Base-by-base conservation (phyloP, 1,140 invertebrate species). In the Copidosoma floridanum region DNA sequence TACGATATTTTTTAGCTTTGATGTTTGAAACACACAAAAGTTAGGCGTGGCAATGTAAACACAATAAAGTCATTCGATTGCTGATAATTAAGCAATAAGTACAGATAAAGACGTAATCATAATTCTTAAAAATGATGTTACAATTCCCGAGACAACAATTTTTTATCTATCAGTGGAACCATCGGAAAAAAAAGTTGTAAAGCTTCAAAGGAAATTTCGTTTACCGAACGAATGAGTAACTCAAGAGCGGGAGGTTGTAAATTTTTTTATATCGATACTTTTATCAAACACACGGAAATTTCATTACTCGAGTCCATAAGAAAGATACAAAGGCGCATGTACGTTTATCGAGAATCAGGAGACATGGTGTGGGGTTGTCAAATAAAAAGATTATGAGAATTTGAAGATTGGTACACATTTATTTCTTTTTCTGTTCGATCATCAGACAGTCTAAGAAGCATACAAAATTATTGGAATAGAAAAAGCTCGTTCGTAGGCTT, bases 341-440 rank as follows among this genome's bases (percentile, higher is more conserved):
- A 26, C 21, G 2, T n/a, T n/a, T n/a, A n/a, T n/a, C n/a, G n/a
- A n/a, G n/a, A n/a, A n/a, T n/a, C n/a, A n/a, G n/a, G n/a, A n/a
- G 21, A 48, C 16, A 43, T 50, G 48, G 24, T 41, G n/a, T 41
- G 35, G 50, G 44, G 32, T 43, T 3, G 24, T n/a, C n/a, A 53
- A 61, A 65, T 54, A 47, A 57, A 65, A 62, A 51, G 26, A 20
- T 41, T 29, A 16, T n/a, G n/a, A 51, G 65, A 71, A 71, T 75
- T 76, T 72, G 73, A 73, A 75, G 75, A 77, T 78, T 77, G 73
- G 73, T 78, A 79, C 75, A 78, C 74, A 78, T 78, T 77, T 79
- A 79, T 79, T 78, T 77, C n/a, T n/a, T n/a, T 76, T 73, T 74
- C 71, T 74, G 71, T 77, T 74, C 65, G 71, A 75, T 70, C 70